phyloP scores from a whole-genome alignment of 2,113 vertebrate genomes.

The Coptodon bakossiorum region DNA sequence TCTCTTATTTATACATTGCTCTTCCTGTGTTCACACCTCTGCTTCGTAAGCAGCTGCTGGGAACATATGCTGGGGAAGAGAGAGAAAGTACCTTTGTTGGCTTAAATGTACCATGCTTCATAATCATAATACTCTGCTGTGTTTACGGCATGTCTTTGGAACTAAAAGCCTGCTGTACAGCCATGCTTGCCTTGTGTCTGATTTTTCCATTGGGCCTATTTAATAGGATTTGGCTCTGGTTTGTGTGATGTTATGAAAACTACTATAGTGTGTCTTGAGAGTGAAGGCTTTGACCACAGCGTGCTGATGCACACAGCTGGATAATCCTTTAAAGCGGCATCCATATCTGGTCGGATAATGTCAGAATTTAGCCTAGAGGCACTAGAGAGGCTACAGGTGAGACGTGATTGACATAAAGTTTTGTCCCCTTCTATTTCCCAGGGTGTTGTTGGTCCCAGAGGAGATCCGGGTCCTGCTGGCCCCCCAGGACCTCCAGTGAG shows the following conservation, averaged over 20 bases:
- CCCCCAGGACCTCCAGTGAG: conserved; percentile 78
- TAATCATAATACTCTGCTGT: conserved; percentile 26
- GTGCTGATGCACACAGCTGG: conserved; percentile 56
- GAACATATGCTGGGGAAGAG: conserved; percentile 24
- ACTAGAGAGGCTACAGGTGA: conserved; percentile 27
- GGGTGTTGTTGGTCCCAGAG: conserved; percentile 75
- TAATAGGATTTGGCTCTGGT: conserved; percentile 58
- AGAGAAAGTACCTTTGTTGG: conserved; percentile 21
- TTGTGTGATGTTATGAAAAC: conserved; percentile 47
- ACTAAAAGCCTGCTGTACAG: conserved; percentile 15
- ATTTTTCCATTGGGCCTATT: conserved; percentile 33
- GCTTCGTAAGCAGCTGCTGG: conserved; percentile 27
- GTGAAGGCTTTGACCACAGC: conserved; percentile 42
- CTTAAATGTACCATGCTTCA: conserved; percentile 26
- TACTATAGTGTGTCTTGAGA: conserved; percentile 43
- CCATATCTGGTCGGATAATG: conserved; percentile 38
- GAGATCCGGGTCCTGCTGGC: conserved; percentile 75
- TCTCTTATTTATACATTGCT: conserved; percentile 29
- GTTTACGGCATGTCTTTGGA: conserved; percentile 38
- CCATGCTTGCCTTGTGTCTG: conserved; percentile 22
- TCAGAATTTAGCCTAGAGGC: conserved; percentile 15
- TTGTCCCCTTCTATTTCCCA: conserved; percentile 39
- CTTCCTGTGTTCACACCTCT: neutral
- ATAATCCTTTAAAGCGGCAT: conserved; percentile 56
- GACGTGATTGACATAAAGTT: conserved; percentile 20